Evolutionary conservation across 2,113 vertebrate species (phyloP), one percentile per base, ranked within the genome.

Genomic region (Odontesthes bonariensis): DNA sequence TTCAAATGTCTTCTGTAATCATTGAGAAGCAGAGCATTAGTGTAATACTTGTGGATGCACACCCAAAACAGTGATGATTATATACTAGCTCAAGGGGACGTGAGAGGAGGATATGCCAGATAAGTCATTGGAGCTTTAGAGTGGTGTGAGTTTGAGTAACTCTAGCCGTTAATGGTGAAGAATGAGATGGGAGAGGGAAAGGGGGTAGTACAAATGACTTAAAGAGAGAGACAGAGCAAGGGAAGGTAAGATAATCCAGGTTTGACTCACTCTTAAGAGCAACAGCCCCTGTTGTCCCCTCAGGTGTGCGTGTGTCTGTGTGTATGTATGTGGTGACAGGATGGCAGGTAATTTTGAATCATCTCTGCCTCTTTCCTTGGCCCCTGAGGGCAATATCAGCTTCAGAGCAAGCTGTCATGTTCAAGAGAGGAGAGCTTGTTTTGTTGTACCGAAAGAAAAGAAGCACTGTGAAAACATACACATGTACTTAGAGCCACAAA

Each of bases 391-490:
- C 51, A 40, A 79, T 82, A 84, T 84, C 73, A 88, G 70, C 80
- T 78, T 83, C 81, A 72, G 86, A 88, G 61, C 13, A 78, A 82
- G 79, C 82, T 91, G 88, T 91, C 89, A 92, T 85, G 86, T 87
- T 89, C 73, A 84, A 82, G 79, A 89, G 87, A 92, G 86, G 84
- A 87, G 81, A 77, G 87, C 90, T 91, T 91, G 89, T 91, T 91
- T 89, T 88, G 88, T 89, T 89, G 91, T 87, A 83, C 77, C 75
- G 54, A 67, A 86, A 87, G 85, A 92, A 91, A 89, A 86, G 87
- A 88, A 86, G 82, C 83, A 78, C 71, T 86, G 86, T 88, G 79
- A 90, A 90, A 90, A 90, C 88, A 92, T 88, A 91, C 87, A 92
- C 88, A 88, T 86, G 88, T 90, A 88, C 90, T 89, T 89, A 89